Evolutionary conservation across 2,797 vertebrate species (phyloP).

Genomic region (Fundulus diaphanus): DNA sequence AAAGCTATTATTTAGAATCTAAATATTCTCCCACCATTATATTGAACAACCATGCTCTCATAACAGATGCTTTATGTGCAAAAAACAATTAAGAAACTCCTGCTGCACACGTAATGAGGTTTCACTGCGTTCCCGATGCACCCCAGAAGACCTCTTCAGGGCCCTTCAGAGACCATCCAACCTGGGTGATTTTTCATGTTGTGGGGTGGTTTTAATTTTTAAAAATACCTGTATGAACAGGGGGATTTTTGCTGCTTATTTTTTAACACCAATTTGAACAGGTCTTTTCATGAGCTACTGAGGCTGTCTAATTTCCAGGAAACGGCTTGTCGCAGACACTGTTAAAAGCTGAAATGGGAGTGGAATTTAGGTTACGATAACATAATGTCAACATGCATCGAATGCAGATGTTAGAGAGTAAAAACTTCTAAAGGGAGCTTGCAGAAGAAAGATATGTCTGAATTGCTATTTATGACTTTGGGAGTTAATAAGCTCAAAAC

Average conservation of each 20-base stretch:
- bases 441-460: neutral
- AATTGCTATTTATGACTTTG: slow-evolving; percentile 30
- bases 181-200: neutral
- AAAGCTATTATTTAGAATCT: neutral
- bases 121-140: no score
- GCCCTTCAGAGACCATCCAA: neutral
- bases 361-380: neutral
- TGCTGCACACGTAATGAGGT: neutral
- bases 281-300: neutral
- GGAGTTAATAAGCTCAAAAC: slow-evolving; percentile 44
- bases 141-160: neutral
- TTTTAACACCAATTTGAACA: neutral
- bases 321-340: neutral
- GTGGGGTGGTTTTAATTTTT: neutral
- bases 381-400: neutral
- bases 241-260: neutral
- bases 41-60: neutral
- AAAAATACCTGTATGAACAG: neutral
- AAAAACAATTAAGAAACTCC: neutral
- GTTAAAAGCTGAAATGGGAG: slow-evolving; percentile 1
- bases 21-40: neutral
- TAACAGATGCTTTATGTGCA: neutral
- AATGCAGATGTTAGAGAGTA: neutral
- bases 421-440: neutral
- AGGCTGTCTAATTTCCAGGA: neutral